A percentile compares a stretch with the other conserved stretches of the same genome.
Evolutionary conservation across 2,888 invertebrate genomes (phyloP).

Genomic region (Oscheius sp.): DNA sequence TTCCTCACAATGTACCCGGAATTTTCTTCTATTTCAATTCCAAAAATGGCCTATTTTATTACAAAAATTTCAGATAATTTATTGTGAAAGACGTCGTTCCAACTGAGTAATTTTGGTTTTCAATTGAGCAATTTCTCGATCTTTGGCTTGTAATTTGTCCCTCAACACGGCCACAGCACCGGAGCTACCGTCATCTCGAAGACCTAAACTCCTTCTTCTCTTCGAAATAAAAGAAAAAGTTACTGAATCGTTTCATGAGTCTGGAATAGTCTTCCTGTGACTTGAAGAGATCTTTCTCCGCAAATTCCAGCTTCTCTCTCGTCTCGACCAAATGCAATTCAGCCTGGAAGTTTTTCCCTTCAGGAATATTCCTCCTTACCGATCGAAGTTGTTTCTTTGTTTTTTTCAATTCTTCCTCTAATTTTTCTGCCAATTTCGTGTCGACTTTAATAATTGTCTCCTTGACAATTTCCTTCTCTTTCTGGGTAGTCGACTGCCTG

Average conservation of each 20-base stretch:
- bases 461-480: neutral
- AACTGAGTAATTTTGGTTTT: slow-evolving; percentile 25
- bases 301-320: slow-evolving; percentile 41
- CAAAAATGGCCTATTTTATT: neutral
- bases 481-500: neutral
- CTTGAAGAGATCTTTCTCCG: slow-evolving; percentile 40
- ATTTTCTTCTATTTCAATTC: no score
- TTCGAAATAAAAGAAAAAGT: neutral
- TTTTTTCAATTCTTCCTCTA: slow-evolving; percentile 20
- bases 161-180: slow-evolving; percentile 60
- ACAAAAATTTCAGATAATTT: neutral
- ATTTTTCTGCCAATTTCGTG: neutral
- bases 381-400: slow-evolving; percentile 22
- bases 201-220: slow-evolving; percentile 5
- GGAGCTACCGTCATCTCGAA: slow-evolving; percentile 41
- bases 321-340: slow-evolving; percentile 40
- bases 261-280: slow-evolving; percentile 41
- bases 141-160: slow-evolving; percentile 66
- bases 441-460: neutral
- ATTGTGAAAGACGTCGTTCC: slow-evolving; percentile 41
- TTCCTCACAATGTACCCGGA: no score
- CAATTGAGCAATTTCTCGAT: slow-evolving; percentile 58
- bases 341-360: slow-evolving; percentile 1
- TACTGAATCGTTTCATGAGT: slow-evolving; percentile 40
- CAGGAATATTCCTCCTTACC: neutral